Conservation (phyloP, 2,888 invertebrate genomes). For the Cosmopolites sordidus region DNA sequence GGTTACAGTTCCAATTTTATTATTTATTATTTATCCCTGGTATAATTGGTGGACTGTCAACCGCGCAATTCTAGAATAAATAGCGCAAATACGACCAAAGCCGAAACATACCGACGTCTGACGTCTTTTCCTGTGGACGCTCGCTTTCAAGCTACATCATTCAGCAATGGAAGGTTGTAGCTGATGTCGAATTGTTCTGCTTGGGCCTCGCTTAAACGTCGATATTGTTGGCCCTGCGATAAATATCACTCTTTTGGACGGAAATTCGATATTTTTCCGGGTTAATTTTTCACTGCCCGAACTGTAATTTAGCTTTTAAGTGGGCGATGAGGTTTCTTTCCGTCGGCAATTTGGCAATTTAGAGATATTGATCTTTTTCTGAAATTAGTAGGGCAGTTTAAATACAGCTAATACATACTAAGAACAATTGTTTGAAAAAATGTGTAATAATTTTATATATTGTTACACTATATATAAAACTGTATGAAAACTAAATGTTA, state of each 20-base stretch:
- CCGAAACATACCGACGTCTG: constrained; percentile 8
- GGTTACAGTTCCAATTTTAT: neutral
- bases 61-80: constrained; percentile 7
- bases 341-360: neutral
- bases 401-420: too few relatives aligned
- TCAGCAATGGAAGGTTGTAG: too few relatives aligned
- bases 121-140: constrained; percentile 3
- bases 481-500: too few relatives aligned
- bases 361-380: too few relatives aligned
- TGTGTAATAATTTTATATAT: too few relatives aligned
- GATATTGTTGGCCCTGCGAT: neutral
- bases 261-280: neutral
- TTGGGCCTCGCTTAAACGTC: neutral
- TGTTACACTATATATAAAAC: too few relatives aligned
- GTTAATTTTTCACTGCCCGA: neutral
- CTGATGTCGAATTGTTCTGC: neutral
- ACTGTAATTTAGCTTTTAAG: neutral
- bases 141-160: constrained; percentile 6
- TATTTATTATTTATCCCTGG: neutral
- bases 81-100: too few relatives aligned
- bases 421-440: too few relatives aligned
- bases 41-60: constrained; percentile 6
- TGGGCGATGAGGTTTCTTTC: neutral
- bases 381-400: too few relatives aligned
- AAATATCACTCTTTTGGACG: neutral